Evolutionary conservation across 2,113 vertebrate species (phyloP).

Genomic region (Eclectus roratus): DNA sequence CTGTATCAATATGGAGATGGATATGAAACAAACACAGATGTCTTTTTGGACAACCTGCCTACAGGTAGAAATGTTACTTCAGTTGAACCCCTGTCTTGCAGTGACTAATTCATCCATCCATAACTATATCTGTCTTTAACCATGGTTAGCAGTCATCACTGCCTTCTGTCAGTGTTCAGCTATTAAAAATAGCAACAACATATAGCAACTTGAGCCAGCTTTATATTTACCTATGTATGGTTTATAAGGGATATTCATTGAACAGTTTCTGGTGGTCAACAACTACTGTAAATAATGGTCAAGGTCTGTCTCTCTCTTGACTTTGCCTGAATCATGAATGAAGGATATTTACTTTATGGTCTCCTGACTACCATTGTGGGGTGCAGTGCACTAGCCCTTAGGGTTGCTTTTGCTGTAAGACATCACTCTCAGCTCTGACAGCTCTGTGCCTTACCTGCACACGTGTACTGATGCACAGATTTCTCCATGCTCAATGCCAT

Average conservation of each 20-base stretch:
- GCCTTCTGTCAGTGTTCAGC: neutral
- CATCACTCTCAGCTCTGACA: neutral
- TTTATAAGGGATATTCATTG: neutral
- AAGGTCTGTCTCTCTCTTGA: neutral
- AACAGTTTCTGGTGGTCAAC: neutral
- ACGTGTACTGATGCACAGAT: rapidly evolving
- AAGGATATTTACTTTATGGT: neutral
- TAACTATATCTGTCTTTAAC: neutral
- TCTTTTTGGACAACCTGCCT: neutral
- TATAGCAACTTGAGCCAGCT: neutral
- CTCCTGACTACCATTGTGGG: neutral
- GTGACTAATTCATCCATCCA: neutral
- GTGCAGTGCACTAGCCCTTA: neutral
- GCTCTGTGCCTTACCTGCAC: neutral
- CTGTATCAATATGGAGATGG: neutral
- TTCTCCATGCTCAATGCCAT: rapidly evolving
- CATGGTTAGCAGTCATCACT: neutral
- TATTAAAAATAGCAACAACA: neutral
- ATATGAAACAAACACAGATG: neutral
- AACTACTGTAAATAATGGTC: neutral
- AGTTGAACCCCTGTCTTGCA: neutral
- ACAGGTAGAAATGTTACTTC: neutral
- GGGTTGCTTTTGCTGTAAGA: neutral
- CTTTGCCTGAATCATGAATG: neutral
- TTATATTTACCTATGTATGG: neutral